Percentiles rank a stretch among this genome's conserved stretches.
Evolutionary conservation across 1,140 invertebrate genomes (phyloP).

Genomic region (Drosophila parabipectinata): DNA sequence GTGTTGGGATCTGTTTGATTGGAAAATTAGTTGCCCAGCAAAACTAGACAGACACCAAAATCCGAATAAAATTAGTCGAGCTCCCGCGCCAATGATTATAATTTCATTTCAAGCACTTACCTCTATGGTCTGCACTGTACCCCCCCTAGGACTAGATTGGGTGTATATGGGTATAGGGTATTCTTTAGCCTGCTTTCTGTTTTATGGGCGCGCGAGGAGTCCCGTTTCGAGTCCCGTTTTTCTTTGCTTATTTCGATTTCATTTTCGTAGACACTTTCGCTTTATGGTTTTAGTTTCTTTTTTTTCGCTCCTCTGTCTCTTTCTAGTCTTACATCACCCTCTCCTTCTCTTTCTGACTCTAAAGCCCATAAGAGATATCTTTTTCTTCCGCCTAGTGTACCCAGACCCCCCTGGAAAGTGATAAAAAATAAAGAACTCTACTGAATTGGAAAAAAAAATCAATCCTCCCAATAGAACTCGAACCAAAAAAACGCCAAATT

Average conservation of each 20-base stretch:
- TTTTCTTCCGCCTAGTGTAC: conserved; percentile 25
- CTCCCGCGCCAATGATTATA: not conserved
- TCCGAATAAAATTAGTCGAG: too few species aligned
- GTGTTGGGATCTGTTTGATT: conserved; percentile 5
- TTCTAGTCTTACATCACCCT: conserved; percentile 3
- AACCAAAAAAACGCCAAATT: conserved; percentile 24
- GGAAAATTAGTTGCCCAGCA: not conserved
- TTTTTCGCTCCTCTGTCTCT: conserved; percentile 21
- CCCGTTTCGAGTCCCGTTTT: conserved; percentile 43
- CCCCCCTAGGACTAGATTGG: not conserved
- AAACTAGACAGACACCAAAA: not conserved
- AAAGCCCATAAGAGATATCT: conserved; percentile 14
- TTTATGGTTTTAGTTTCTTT: conserved; percentile 38
- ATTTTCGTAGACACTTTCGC: conserved; percentile 41
- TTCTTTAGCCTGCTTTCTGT: conserved; percentile 27
- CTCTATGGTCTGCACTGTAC: conserved; percentile 12
- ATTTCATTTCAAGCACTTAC: not conserved
- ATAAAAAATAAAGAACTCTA: conserved; percentile 37
- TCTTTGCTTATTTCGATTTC: conserved; percentile 39
- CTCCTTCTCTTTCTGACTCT: conserved; percentile 6
- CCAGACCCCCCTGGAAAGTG: conserved; percentile 54
- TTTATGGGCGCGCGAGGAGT: conserved; percentile 37
- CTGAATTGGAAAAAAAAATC: conserved; percentile 37
- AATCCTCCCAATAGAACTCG: conserved; percentile 39
- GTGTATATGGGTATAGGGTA: not conserved